Conservation (phyloP, 2,888 invertebrate genomes). For the Theretra japonica region DNA sequence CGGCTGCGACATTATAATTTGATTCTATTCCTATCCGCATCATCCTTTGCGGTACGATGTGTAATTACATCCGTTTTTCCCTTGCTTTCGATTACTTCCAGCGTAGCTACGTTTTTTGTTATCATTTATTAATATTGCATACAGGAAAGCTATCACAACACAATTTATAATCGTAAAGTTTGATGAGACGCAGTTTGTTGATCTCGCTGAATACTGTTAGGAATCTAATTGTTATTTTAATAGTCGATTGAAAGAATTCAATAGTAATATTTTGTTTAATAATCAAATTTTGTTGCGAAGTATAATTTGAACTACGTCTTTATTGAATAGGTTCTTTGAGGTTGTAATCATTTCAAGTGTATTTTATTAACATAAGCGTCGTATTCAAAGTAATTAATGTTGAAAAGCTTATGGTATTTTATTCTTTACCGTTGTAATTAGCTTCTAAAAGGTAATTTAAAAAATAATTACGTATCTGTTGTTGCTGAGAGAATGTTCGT, state of each 20-base stretch:
- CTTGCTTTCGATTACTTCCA: constrained; percentile 62
- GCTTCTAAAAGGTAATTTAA: not conserved
- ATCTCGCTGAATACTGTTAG: constrained; percentile 40
- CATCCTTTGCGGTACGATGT: constrained; percentile 64
- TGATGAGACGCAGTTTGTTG: constrained; percentile 34
- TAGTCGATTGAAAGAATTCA: constrained; percentile 21
- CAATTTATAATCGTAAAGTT: constrained; percentile 34
- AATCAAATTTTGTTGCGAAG: not conserved
- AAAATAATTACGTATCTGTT: not conserved
- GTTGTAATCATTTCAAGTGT: not conserved
- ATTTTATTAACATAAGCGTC: not conserved
- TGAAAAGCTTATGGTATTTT: not conserved
- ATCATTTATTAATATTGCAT: constrained; percentile 46
- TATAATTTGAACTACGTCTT: not conserved
- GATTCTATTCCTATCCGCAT: constrained; percentile 70
- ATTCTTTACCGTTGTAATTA: not conserved
- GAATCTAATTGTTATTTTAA: constrained; percentile 45
- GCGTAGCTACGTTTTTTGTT: constrained; percentile 51
- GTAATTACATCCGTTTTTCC: constrained; percentile 67
- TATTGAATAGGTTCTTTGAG: not conserved
- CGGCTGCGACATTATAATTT: constrained; percentile 70
- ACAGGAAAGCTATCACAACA: constrained; percentile 29
- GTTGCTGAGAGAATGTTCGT: not conserved
- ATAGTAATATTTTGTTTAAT: not conserved
- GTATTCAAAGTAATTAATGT: not conserved